A percentile compares a stretch with the other conserved stretches of the same genome.
phyloP scores from a whole-genome alignment of 2,113 vertebrate species.

The Leucopsar rothschildi region DNA sequence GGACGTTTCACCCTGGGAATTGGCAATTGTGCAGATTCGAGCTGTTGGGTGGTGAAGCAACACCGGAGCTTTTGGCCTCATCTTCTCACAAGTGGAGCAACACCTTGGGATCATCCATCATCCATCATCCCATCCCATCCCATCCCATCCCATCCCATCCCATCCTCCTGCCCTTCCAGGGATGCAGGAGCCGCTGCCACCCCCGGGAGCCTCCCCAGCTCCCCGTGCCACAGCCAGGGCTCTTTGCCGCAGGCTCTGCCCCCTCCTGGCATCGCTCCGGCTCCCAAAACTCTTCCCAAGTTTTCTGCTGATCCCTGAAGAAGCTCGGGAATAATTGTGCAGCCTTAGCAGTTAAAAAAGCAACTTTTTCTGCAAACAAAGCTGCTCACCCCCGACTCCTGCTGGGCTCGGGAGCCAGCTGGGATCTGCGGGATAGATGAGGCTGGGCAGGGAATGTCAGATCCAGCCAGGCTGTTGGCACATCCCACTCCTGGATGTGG shows the following conservation, averaged over 20 bases:
- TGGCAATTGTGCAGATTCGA: fast-evolving
- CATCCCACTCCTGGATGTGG: fast-evolving
- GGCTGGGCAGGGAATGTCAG: fast-evolving
- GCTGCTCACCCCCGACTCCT: background rate
- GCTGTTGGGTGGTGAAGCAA: no score
- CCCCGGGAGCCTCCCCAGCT: background rate
- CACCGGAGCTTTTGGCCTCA: fast-evolving
- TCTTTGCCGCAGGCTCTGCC: background rate
- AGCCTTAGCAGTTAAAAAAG: background rate
- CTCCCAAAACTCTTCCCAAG: background rate
- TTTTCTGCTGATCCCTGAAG: conserved; percentile 38
- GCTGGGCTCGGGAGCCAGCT: background rate
- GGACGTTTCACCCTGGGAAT: background rate
- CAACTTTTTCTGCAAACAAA: conserved; percentile 1
- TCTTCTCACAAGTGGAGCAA: fast-evolving
- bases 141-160: background rate
- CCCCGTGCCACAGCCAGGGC: fast-evolving
- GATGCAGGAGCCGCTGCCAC: fast-evolving
- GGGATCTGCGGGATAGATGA: background rate
- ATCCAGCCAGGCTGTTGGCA: background rate
- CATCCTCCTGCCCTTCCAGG: background rate
- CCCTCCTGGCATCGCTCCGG: background rate
- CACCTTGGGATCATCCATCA: background rate
- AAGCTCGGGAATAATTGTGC: background rate
- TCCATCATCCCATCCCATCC: background rate